phyloP scores from a whole-genome alignment of 92 coral and sea anemone species.

The Parazoanthus swiftii region DNA sequence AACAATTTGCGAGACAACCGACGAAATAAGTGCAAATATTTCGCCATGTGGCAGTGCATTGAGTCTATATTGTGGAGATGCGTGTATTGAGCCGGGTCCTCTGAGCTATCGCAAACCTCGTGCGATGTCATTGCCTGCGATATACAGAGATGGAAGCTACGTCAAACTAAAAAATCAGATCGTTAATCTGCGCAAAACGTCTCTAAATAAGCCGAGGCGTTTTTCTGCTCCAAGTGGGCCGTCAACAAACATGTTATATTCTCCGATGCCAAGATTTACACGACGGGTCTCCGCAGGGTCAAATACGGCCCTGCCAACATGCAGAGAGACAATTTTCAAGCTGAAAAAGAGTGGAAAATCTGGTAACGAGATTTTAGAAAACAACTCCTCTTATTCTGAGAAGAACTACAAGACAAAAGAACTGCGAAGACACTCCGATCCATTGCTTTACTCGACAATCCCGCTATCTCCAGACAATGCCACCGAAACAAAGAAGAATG shows the following conservation, averaged over 20 bases:
- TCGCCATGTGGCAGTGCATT: slow-evolving; percentile 3
- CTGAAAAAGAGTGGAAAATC: not conserved
- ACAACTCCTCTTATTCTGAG: not conserved
- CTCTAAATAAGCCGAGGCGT: slow-evolving; percentile 39
- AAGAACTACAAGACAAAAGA: not conserved
- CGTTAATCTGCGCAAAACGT: slow-evolving; percentile 33
- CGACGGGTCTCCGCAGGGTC: not conserved
- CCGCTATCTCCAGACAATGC: slow-evolving; percentile 8
- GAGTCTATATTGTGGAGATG: slow-evolving; percentile 27
- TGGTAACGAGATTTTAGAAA: not conserved
- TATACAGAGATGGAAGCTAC: slow-evolving; percentile 83
- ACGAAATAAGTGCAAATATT: slow-evolving; percentile 9
- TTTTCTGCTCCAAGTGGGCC: slow-evolving; percentile 61
- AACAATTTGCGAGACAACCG: slow-evolving; percentile 57
- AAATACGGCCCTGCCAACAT: not conserved
- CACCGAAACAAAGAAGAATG: not conserved
- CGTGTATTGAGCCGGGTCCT: slow-evolving; percentile 11
- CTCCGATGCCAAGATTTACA: not conserved
- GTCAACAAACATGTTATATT: not conserved
- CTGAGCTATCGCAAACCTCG: slow-evolving; percentile 48
- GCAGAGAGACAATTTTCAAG: not conserved
- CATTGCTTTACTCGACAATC: slow-evolving; percentile 37
- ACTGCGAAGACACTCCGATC: slow-evolving; percentile 60
- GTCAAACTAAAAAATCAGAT: slow-evolving; percentile 54
- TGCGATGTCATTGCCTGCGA: slow-evolving; percentile 73